phyloP scores from a whole-genome alignment of 2,888 invertebrate species.

The Tetramorium bicarinatum region DNA sequence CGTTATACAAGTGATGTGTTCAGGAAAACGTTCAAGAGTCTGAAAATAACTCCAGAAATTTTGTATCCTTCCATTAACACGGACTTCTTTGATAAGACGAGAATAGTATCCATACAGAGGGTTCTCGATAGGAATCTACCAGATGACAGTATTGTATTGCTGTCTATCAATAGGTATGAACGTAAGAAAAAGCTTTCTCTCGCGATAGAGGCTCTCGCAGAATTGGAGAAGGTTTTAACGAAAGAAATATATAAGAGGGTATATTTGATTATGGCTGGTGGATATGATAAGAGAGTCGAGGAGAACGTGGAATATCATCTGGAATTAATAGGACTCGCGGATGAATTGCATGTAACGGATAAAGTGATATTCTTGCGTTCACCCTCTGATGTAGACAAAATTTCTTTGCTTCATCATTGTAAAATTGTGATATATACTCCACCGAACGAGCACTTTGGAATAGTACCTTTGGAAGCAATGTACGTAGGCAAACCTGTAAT shows the following conservation, averaged over 20 bases:
- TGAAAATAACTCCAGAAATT: conserved; percentile 91
- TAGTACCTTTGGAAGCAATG: conserved; percentile 99
- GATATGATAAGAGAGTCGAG: conserved; percentile 95
- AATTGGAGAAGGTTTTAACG: conserved; percentile 88
- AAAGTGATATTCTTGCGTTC: conserved; percentile 95
- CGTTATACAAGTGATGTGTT: conserved; percentile 97
- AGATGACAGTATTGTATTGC: conserved; percentile 89
- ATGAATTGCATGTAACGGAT: conserved; percentile 89
- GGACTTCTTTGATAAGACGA: conserved; percentile 89
- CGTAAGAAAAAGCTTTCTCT: conserved; percentile 97
- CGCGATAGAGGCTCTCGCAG: conserved; percentile 93
- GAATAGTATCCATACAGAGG: conserved; percentile 86
- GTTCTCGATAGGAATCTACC: conserved; percentile 87
- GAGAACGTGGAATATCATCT: conserved; percentile 96
- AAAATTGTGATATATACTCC: conserved; percentile 97
- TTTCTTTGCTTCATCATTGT: conserved; percentile 92
- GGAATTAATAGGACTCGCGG: conserved; percentile 91
- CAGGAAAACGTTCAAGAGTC: conserved; percentile 93
- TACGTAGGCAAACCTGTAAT: conserved; percentile 96
- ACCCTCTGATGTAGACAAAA: conserved; percentile 94
- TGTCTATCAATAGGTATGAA: conserved; percentile 99
- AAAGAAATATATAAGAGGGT: conserved; percentile 89
- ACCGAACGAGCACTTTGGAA: conserved; percentile 99
- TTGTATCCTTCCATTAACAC: conserved; percentile 98
- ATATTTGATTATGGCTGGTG: conserved; percentile 97